These are phyloP conservation scores for Synanthedon andrenaeformis DNA, from an alignment of 2,888 invertebrate genomes.

Conservation along the genomic window DNA sequence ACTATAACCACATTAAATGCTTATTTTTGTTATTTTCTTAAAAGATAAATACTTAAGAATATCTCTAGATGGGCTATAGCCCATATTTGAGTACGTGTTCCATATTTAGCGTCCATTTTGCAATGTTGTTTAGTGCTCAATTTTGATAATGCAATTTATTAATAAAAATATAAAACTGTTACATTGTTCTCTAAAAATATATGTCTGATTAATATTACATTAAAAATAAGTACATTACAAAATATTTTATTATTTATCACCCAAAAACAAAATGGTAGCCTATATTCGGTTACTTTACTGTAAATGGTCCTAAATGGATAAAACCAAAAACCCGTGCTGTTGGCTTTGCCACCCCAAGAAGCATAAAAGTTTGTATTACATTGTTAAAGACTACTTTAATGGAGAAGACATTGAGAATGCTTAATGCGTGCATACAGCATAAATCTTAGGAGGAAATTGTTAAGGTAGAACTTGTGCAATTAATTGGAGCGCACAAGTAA, in stretches of 20 bases:
- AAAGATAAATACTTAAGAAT: background rate
- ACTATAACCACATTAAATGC: no score
- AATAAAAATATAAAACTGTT: background rate
- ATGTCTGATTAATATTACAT: background rate
- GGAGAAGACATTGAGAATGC: no score
- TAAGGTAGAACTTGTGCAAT: conserved; percentile 14
- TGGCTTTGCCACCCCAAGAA: no score
- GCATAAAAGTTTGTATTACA: no score
- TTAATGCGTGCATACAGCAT: conserved; percentile 12
- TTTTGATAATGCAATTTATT: background rate
- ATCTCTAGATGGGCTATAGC: background rate
- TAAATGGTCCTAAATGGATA: no score
- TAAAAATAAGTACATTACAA: background rate
- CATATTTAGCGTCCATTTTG: conserved; percentile 7
- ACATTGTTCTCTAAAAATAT: background rate
- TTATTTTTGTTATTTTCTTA: background rate
- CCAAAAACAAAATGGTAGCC: no score
- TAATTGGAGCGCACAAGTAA: conserved; percentile 18
- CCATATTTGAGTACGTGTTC: conserved; percentile 7
- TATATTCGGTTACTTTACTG: no score
- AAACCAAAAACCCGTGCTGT: no score
- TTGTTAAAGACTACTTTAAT: no score
- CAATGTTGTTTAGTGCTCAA: conserved; percentile 3
- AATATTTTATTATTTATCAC: background rate
- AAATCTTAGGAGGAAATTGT: conserved; percentile 23